Conservation (phyloP, 2,888 invertebrate genomes). For the Drosophila barbarae region DNA sequence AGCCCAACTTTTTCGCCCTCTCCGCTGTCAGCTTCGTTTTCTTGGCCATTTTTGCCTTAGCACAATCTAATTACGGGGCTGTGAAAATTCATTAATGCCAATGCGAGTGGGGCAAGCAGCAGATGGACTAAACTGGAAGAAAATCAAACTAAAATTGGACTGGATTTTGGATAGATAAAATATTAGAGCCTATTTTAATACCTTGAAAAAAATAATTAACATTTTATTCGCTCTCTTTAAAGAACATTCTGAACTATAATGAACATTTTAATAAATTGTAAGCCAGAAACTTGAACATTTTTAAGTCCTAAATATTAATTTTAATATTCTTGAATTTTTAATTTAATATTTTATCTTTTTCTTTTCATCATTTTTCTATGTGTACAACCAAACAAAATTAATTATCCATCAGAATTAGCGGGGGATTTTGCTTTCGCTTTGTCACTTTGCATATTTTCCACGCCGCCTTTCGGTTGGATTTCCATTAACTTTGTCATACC, state of each 20-base stretch:
- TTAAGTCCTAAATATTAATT: background rate
- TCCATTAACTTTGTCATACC: slow-evolving; percentile 60
- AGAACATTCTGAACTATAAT: background rate
- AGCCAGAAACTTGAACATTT: background rate
- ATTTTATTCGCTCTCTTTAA: too few species aligned
- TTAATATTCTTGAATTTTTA: background rate
- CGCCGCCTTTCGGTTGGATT: slow-evolving; percentile 42
- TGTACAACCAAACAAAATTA: slow-evolving; percentile 58
- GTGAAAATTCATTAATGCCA: slow-evolving; percentile 65
- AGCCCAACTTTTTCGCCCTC: slow-evolving; percentile 37
- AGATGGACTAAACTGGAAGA: background rate
- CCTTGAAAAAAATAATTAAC: too few species aligned
- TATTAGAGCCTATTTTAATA: too few species aligned
- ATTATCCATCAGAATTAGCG: slow-evolving; percentile 67
- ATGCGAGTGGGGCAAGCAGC: slow-evolving; percentile 10
- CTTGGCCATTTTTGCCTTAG: slow-evolving; percentile 38
- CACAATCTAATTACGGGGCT: slow-evolving; percentile 63
- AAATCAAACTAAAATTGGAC: background rate
- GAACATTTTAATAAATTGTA: background rate
- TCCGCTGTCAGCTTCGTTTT: slow-evolving; percentile 34
- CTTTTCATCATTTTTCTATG: slow-evolving; percentile 2
- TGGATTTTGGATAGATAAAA: too few species aligned
- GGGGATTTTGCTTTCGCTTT: slow-evolving; percentile 30
- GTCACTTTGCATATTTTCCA: slow-evolving; percentile 67
- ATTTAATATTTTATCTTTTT: background rate